Base-by-base conservation (phyloP, 92 coral and sea anemone species). In the Palythoa caribaeorum region DNA sequence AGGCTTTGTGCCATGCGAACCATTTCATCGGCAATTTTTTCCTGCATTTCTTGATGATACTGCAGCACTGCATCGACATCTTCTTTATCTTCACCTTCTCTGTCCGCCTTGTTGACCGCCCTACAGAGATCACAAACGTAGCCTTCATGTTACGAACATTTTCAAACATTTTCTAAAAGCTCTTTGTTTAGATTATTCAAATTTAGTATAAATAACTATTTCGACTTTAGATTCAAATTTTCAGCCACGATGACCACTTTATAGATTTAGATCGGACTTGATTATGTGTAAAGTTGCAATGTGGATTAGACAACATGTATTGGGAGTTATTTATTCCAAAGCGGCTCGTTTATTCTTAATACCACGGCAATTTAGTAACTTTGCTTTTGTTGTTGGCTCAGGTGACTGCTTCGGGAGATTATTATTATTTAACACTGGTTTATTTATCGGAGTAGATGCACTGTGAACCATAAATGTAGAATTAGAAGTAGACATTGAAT, bases 21-120 rank as follows among this genome's bases (percentile, higher is more conserved):
- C 99, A 97, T 97, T 79, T 97, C 98, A 38, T 97, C 98, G 10
- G 99, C 99, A n/a, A 97, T 90, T 65, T 97, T 95, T 87, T 97
- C 99, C 78, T 97, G 98, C 97, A 94, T 95, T 50, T 97, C 96
- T 78, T 97, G 99, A 73, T 95, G 99, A 81, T 97, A 93, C 59
- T 97, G 98, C 78, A 97, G 71, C 50, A 95, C 99, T 1, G 98
- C 93, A 88, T 97, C 99, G 19, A 95, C 84, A 35, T 91, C 93
- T 38, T 95, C 94, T 50, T 95, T 96, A 50, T 91, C 89, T 83
- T 79, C 84, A 5, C 88, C 70, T 59, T 89, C 73, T 38, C 76
- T 81, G 15, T 68, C 60, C 60, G 44, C 53, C 62, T 81, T 81
- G 74, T 81, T 51, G 13, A 68, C 36, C 47, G 51, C 21, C 71